These are phyloP conservation scores for Turdus rufiventris DNA, from an alignment of 2,113 vertebrate species.

Conservation along the genomic window DNA sequence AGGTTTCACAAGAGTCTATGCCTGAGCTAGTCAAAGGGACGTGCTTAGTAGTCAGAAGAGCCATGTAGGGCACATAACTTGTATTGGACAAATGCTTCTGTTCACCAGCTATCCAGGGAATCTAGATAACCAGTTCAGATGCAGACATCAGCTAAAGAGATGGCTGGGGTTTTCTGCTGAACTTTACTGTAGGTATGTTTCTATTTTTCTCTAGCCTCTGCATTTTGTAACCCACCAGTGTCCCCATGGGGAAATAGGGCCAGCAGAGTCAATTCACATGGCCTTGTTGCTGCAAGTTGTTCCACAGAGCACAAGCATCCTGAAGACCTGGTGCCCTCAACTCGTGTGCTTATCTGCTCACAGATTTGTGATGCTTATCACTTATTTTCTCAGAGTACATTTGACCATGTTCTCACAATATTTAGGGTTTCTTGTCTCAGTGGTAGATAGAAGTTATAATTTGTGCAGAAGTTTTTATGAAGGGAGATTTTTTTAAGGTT, in stretches of 20 bases:
- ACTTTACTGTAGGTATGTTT: not conserved
- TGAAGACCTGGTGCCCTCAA: not conserved
- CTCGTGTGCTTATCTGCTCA: not conserved
- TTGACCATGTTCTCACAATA: not conserved
- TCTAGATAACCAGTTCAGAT: not conserved
- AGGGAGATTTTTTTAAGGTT: not conserved
- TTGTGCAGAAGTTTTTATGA: not conserved
- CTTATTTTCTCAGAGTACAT: not conserved
- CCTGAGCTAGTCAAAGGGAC: not conserved
- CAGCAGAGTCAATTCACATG: not conserved
- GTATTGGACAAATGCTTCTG: accelerated
- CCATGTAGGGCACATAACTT: accelerated
- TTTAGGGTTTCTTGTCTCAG: not conserved
- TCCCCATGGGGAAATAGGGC: not conserved
- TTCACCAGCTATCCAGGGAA: not conserved
- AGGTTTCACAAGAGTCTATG: not conserved
- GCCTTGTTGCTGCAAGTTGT: not conserved
- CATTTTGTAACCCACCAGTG: not conserved
- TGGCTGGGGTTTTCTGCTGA: not conserved
- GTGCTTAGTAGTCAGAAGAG: not conserved
- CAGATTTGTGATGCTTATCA: not conserved
- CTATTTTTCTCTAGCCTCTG: not conserved
- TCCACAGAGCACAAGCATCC: not conserved
- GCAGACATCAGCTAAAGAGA: not conserved
- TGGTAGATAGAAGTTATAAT: not conserved